Base-by-base conservation (phyloP, 1,140 invertebrate species). In the Drosophila leontia region DNA sequence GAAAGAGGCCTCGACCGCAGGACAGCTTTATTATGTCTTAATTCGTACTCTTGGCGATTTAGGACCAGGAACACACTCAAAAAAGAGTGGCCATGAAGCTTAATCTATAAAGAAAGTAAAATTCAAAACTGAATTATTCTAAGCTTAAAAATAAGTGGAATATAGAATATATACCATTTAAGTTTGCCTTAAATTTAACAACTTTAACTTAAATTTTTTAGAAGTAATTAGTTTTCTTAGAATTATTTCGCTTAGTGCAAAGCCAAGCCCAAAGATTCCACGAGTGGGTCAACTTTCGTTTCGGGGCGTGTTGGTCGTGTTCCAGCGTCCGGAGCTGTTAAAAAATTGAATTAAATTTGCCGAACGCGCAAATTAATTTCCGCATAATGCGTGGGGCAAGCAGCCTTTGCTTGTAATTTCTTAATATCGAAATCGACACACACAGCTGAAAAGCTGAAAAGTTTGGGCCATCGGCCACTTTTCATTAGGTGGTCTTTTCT, bases 1-100 rank as follows among this genome's bases (percentile, higher is more conserved):
- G 26, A 53, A 56, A 32, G 41, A 34, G 19, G 56, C 50, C 50
- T 70, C 29, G 23, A 37, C 50, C 60, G 45, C 65, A 70, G 62
- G 59, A 90, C 80, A 91, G 88, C 88, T 91, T 88, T 91, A 91
- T 91, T 91, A 91, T 91, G 83, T 88, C 88, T 91, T 91, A 91
- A 91, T 91, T 91, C 88, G 79, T 75, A 63, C 80, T 68, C 48
- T 78, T 57, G 48, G 60, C 60, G 60, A 63, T 63, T 61, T 63
- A 63, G 53, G 53, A 23, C 17, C 51, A 23, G 12, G 17, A 6
- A 9, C 13, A 37, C 51, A 55, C 51, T 55, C 19, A 13, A 15
- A 37, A 55, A 23, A 15, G 6, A 8, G 3, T 0, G 3, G 0
- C 6, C 13, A 47, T 0, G n/a, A 11, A 32, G 45, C 2, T 13